These are phyloP conservation scores for Corella eumyota DNA, from an alignment of 23 tunicate species.

Conservation along the genomic window DNA sequence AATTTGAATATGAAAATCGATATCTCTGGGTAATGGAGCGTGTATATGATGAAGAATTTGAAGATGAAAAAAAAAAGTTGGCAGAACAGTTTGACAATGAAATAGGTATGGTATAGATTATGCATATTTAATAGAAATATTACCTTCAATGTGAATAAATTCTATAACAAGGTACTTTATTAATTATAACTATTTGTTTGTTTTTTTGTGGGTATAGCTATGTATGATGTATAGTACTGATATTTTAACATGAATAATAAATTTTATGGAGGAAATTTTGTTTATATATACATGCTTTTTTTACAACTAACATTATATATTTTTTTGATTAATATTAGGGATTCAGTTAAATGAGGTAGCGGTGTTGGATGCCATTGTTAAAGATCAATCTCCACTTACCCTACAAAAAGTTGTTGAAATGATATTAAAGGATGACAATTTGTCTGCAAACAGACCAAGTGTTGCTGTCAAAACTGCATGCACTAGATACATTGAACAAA, in stretches of 20 bases:
- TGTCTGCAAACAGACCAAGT: not conserved
- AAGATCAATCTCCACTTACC: slow-evolving; percentile 18
- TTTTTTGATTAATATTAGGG: not conserved
- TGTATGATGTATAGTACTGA: too few species aligned
- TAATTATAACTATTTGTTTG: not conserved
- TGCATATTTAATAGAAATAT: not conserved
- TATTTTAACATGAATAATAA: too few species aligned
- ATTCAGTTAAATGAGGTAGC: not conserved
- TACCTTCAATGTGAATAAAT: too few species aligned
- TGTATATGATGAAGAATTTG: slow-evolving; percentile 21
- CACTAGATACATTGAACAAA: slow-evolving; percentile 22
- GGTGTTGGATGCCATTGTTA: slow-evolving; percentile 19
- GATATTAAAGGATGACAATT: not conserved
- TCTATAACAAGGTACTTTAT: not conserved
- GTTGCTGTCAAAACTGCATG: slow-evolving; percentile 38
- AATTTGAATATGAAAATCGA: slow-evolving; percentile 36
- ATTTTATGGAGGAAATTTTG: too few species aligned
- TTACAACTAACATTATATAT: too few species aligned
- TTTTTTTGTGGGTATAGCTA: too few species aligned
- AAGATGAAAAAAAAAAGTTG: slow-evolving; percentile 8
- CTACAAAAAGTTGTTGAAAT: slow-evolving; percentile 19
- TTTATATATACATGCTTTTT: too few species aligned
- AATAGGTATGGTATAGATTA: slow-evolving; percentile 9
- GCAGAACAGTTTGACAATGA: slow-evolving; percentile 39
- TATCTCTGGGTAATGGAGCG: slow-evolving; percentile 19